Percentiles rank a stretch among this genome's conserved stretches.
These are phyloP conservation scores for Onychomys torridus DNA, from an alignment of 2,797 vertebrate genomes.

Conservation along the genomic window DNA sequence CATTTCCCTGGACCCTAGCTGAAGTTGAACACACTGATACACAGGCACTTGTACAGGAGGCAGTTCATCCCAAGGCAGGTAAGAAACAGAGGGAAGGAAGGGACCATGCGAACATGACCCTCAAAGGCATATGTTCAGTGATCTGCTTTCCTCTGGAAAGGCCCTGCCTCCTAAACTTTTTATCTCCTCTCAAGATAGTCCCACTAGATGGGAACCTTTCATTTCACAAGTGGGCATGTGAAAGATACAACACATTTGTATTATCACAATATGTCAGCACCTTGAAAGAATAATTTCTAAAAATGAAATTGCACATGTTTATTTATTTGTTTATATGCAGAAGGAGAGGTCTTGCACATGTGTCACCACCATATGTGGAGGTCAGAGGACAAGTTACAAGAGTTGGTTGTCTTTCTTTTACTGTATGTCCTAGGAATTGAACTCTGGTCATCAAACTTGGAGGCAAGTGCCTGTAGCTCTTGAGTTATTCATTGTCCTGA, in stretches of 20 bases:
- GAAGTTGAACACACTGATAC: neutral
- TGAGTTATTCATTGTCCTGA: neutral
- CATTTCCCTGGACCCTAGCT: neutral
- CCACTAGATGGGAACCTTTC: neutral
- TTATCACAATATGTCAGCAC: neutral
- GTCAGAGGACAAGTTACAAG: neutral
- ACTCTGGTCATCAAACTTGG: neutral
- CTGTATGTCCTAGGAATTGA: neutral
- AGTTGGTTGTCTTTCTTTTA: neutral
- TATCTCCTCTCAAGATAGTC: neutral
- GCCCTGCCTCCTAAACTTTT: neutral
- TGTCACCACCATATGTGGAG: neutral
- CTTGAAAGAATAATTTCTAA: neutral
- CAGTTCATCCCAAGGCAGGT: neutral
- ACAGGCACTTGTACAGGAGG: no score
- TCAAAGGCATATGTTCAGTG: neutral
- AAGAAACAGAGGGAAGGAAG: neutral
- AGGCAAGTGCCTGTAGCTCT: rapidly evolving
- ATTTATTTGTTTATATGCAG: neutral
- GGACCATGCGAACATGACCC: neutral
- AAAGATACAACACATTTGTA: neutral
- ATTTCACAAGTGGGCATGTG: neutral
- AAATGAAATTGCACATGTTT: neutral
- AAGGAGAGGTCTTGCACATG: neutral
- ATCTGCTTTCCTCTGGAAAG: no score